Base-by-base conservation (phyloP, 1,140 invertebrate genomes). In the Drosophila subobscura region DNA sequence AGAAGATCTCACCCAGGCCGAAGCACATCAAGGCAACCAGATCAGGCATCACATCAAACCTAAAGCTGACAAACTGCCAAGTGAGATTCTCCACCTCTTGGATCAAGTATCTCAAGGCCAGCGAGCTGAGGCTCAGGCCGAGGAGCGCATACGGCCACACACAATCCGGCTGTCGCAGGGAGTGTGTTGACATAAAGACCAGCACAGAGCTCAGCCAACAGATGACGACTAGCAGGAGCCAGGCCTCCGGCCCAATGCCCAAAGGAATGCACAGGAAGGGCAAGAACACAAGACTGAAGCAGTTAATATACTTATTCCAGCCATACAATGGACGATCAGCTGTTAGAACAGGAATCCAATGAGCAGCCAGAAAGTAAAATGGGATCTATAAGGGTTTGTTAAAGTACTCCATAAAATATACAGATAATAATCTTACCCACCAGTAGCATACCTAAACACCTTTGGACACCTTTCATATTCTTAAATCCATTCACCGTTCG, bases 31-130 rank as follows among this genome's bases (percentile, higher is more conserved):
- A 2, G 0, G 22, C 44, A 1, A 59, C 46, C 5, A 56, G 6
- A 29, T 79, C 75, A 14, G 60, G 41, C 10, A 6, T 10, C 1
- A 29, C 3, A 14, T 44, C 4, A 1, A 71, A 66, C 0, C 47
- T 50, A 12, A 79, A 40, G 14, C 47, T 47, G 1, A 79, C 12
- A n/a, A 60, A 84, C 27, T 83, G 79, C 65, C 65, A 83, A 1
- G 16, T 22, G 2, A 83, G 5, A 33, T 84, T 84, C 25, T 79
- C 47, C 0, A 75, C 50, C 47, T 72, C 75, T 0, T 8, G 25
- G 5, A 23, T 12, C 0, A 81, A 6, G 2, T 27, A 8, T 2
- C 33, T 29, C 14, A 66, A 37, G 12, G 16, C 4, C 5, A 79
- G 5, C 4, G 76, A 66, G 25, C 56, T 50, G 1, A 41, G 23